A percentile compares a stretch with the other conserved stretches of the same genome.
These are phyloP conservation scores for Palloptera scutellata DNA, from an alignment of 2,888 invertebrate species.

Conservation along the genomic window DNA sequence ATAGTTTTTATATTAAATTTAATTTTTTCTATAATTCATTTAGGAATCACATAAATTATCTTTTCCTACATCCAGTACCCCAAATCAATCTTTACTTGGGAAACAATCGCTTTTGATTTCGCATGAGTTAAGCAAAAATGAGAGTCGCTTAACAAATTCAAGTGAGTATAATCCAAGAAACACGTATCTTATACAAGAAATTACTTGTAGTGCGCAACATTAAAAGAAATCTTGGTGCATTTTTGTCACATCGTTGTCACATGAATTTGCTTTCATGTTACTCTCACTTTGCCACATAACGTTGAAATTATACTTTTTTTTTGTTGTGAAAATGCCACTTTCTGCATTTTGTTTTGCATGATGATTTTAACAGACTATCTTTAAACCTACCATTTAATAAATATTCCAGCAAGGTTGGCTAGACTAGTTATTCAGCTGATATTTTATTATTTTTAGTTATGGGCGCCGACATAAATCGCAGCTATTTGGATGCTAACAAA, in stretches of 20 bases:
- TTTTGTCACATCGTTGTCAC: too few species aligned
- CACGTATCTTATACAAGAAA: too few species aligned
- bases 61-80: slow-evolving; percentile 57
- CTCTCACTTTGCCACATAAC: too few species aligned
- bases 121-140: slow-evolving; percentile 37
- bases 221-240: too few species aligned
- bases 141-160: slow-evolving; percentile 51
- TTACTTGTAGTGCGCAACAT: too few species aligned
- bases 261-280: too few species aligned
- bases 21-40: background rate
- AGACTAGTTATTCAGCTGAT: background rate
- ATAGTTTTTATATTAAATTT: background rate
- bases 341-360: too few species aligned
- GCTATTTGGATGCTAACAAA: slow-evolving; percentile 62
- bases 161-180: slow-evolving; percentile 42
- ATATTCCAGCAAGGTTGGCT: too few species aligned
- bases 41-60: slow-evolving; percentile 34
- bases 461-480: slow-evolving; percentile 62
- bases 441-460: slow-evolving; percentile 49
- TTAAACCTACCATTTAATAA: too few species aligned
- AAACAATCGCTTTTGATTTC: slow-evolving; percentile 13
- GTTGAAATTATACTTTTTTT: too few species aligned
- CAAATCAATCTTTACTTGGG: slow-evolving; percentile 48
- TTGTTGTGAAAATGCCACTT: too few species aligned
- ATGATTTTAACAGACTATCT: too few species aligned